Evolutionary conservation across 2,113 vertebrate species (phyloP).

Genomic region (Marmota flaviventris): DNA sequence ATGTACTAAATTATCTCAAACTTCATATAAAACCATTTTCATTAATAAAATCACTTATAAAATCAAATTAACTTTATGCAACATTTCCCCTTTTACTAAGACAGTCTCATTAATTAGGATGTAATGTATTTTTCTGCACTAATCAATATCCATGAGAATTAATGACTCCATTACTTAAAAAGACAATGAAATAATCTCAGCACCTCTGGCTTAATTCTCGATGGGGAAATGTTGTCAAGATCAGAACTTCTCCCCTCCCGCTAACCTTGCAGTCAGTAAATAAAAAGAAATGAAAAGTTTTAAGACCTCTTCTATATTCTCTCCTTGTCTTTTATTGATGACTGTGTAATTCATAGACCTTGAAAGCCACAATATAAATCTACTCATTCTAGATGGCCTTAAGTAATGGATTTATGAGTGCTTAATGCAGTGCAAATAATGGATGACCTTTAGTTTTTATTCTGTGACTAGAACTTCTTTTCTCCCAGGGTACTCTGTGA

Average conservation of each 20-base stretch:
- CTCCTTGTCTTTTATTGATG: conserved; percentile 90
- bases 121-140: conserved; percentile 86
- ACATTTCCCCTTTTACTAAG: conserved; percentile 78
- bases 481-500: conserved; percentile 10
- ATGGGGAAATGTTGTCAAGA: conserved; percentile 64
- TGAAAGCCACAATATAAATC: conserved; percentile 89
- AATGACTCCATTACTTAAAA: conserved; percentile 86
- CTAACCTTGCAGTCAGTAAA: conserved; percentile 80
- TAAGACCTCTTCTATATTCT: conserved; percentile 86
- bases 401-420: conserved; percentile 92
- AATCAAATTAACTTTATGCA: conserved; percentile 81
- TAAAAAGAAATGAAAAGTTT: conserved; percentile 73
- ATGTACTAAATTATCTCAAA: conserved; percentile 74
- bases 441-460: conserved; percentile 81
- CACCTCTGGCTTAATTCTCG: conserved; percentile 82
- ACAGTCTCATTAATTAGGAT: conserved; percentile 86
- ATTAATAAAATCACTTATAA: conserved; percentile 76
- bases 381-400: conserved; percentile 88
- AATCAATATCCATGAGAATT: conserved; percentile 90
- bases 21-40: conserved; percentile 78
- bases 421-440: conserved; percentile 88
- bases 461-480: conserved; percentile 38
- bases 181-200: conserved; percentile 88
- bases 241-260: not conserved
- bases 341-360: conserved; percentile 87